Percentiles rank a stretch among this genome's conserved stretches.
Conservation (phyloP, 2,888 invertebrate species). For the Argynnis bischoffii region DNA sequence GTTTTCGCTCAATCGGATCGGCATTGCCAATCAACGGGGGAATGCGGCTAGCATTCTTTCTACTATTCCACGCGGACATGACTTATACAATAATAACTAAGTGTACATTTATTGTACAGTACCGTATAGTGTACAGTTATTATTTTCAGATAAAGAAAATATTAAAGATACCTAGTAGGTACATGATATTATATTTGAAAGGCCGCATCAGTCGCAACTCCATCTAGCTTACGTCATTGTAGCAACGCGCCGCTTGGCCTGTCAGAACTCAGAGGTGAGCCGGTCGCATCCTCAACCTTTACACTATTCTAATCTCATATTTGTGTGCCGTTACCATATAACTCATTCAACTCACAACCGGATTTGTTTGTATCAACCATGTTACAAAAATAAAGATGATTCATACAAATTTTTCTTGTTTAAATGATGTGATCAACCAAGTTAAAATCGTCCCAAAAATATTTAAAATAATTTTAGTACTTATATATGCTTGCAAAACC, state of each 20-base stretch:
- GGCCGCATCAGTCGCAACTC: slow-evolving; percentile 8
- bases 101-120: too few species aligned
- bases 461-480: background rate
- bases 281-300: slow-evolving; percentile 72
- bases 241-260: slow-evolving; percentile 46
- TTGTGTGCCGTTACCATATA: slow-evolving; percentile 49
- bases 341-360: slow-evolving; percentile 44
- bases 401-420: slow-evolving; percentile 43
- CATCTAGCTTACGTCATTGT: slow-evolving; percentile 61
- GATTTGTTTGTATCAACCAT: slow-evolving; percentile 43
- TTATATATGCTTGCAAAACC: slow-evolving; percentile 19
- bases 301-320: slow-evolving; percentile 58
- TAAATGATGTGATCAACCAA: background rate
- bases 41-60: too few species aligned
- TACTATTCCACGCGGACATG: too few species aligned
- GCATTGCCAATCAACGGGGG: too few species aligned
- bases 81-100: too few species aligned
- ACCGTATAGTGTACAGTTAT: too few species aligned
- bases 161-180: too few species aligned
- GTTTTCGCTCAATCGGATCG: too few species aligned
- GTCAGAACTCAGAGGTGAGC: slow-evolving; percentile 53
- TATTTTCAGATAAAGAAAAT: too few species aligned
- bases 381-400: slow-evolving; percentile 60
- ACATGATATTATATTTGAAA: slow-evolving; percentile 9
- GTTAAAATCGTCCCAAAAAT: background rate